These are phyloP conservation scores for Brachionus calyciflorus DNA, from an alignment of 1,140 invertebrate species.

Conservation along the genomic window DNA sequence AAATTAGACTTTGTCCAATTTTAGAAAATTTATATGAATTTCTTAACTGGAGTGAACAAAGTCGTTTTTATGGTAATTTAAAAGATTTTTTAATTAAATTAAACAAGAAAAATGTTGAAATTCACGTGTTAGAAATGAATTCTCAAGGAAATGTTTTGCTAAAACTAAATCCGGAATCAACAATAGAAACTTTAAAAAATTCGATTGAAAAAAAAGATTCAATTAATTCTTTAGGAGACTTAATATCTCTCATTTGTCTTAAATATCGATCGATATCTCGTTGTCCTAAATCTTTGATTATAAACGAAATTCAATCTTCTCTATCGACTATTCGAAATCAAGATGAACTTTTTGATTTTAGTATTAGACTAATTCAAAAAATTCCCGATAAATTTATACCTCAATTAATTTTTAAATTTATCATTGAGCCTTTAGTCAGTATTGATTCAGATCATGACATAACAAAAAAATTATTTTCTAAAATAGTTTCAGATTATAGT, in stretches of 20 bases:
- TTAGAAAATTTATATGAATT: background rate
- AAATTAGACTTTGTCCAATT: background rate
- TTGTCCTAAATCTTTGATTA: background rate
- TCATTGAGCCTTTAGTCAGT: background rate
- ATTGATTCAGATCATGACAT: background rate
- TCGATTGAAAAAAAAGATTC: background rate
- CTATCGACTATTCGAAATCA: background rate
- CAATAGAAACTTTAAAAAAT: background rate
- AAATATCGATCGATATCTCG: background rate
- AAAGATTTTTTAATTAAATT: background rate
- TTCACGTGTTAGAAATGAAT: background rate
- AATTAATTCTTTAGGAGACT: background rate
- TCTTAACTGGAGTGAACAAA: background rate
- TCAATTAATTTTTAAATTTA: slow-evolving; percentile 4
- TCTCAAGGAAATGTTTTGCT: background rate
- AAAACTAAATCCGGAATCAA: background rate
- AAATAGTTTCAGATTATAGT: background rate
- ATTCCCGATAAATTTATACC: background rate
- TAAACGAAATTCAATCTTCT: slow-evolving; percentile 31
- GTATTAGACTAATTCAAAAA: background rate
- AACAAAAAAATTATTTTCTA: background rate
- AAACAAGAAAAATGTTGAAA: background rate
- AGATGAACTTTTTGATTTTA: background rate
- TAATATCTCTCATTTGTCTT: background rate
- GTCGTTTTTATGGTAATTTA: background rate